Evolutionary conservation across 2,113 vertebrate genomes (phyloP).

Genomic region (human (Homo sapiens)): GRCh38 chr17:46090001-46090500

Average conservation of each 20-base stretch:
- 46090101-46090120: background rate
- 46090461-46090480: conserved; percentile 4
- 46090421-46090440: background rate
- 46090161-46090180: background rate
- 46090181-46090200: background rate
- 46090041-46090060: background rate
- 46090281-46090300: background rate
- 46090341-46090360: background rate
- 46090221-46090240: background rate
- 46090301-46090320: background rate
- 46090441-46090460: background rate
- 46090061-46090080: background rate
- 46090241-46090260: background rate
- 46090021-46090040: background rate
- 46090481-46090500: background rate
- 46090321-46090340: background rate
- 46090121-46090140: background rate
- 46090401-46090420: background rate
- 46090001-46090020: background rate
- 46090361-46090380: background rate
- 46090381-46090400: background rate
- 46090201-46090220: background rate
- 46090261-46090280: background rate
- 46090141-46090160: background rate
- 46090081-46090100: background rate